Evolutionary conservation across 2,113 vertebrate species (phyloP), one percentile per base, ranked within the genome.

Genomic region (Xiphophorus maculatus): DNA sequence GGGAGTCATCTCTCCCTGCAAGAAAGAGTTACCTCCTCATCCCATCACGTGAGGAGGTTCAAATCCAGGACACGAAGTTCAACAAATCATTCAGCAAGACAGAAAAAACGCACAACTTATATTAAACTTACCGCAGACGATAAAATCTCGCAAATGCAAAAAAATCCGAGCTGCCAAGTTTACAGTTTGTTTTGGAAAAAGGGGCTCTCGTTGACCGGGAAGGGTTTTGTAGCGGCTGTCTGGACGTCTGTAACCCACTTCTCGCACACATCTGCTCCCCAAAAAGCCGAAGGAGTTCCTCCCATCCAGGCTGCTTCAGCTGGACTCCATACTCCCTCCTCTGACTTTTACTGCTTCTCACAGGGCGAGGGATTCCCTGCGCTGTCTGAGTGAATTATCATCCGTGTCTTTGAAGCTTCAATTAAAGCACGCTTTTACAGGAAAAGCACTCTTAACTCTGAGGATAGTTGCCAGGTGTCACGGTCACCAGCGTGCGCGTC

Each of bases 41-140:
- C 80, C 89, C 88, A 89, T 90, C 86, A 91, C 88, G 87, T 77
- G 66, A 48, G 70, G 29, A 69, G 71, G 79, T 91, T 89, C 84
- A 84, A 63, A 25, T 60, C 17, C 75, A 63, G 85, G 77, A 80
- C 79, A 73, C 28, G 65, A 54, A 68, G 28, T 69, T 0, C 37
- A 80, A 68, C 69, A 0, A n/a, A 71, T 70, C 58, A 69, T 33
- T 70, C 12, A 87, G 62, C n/a, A 0, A 35, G 1, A 12, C 33
- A 66, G 17, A 8, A n/a, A 28, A 65, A 11, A 5, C 61, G 28
- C 22, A 0, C 11, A 12, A 13, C 14, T 15, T 48, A 29, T 5
- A 12, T 28, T 30, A 6, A 27, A 85, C 92, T 90, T 70, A 92
- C 92, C 83, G 19, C 60, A 25, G 54, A 64, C 51, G 80, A 40